Evolutionary conservation across 2,113 vertebrate genomes (phyloP), one percentile per base, ranked within the genome.

Genomic region (Notarius lentiginosus): DNA sequence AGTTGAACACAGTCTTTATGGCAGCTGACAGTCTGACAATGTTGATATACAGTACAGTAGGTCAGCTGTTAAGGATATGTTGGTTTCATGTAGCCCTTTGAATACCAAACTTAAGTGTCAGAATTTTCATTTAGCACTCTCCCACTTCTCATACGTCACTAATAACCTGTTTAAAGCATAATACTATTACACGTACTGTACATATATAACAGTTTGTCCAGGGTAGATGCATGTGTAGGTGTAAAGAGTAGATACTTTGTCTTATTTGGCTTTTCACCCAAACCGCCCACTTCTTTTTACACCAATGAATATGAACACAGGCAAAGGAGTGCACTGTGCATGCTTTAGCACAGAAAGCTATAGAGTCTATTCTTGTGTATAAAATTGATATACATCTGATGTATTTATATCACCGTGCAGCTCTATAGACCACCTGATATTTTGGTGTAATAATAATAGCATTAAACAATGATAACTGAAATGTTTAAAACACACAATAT

Each of bases 231-330:
- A 30, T 79, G 53, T 58, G 77, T 58, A 82, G 65, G 34, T 81
- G 34, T 58, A 68, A 51, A 86, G 20, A 82, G 30, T 12, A 72
- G 60, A 34, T 79, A 24, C 60, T 79, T 79, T 76, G 47, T 79
- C 61, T 79, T n/a, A 55, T 86, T 79, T 79, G 58, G 47, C 76
- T 80, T 86, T 80, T 72, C 85, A 72, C 34, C 10, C 4, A 86
- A 79, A 81, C 30, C n/a, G 63, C 49, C 75, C 76, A 86, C 77
- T 66, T 86, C 27, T 27, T 58, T 68, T 17, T 49, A 47, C 34
- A 81, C 20, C 15, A 17, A 8, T 24, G 63, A n/a, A 80, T 56
- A 55, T 51, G 49, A 70, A 20, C 56, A 70, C 30, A 55, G 63
- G 41, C n/a, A 79, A 41, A 76, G 47, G 10, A 4, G 47, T 20